phyloP scores from a whole-genome alignment of 2,113 vertebrate genomes.

The Gymnocephalus cernua region DNA sequence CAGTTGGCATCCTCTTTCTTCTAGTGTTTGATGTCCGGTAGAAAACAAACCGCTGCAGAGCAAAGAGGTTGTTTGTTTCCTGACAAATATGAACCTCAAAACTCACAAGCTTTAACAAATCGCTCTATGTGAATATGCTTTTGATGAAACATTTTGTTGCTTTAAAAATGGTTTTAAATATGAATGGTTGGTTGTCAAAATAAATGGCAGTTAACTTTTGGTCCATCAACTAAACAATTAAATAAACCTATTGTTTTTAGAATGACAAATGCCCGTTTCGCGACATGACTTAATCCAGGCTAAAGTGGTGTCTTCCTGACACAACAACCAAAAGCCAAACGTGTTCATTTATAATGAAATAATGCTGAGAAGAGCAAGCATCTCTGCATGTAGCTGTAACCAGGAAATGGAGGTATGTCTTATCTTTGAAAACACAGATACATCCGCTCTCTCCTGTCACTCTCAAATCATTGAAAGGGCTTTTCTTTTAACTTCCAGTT shows the following conservation, averaged over 20 bases:
- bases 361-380: neutral
- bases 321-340: neutral
- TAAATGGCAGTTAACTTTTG: neutral
- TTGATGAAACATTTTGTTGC: neutral
- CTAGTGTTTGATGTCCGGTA: neutral
- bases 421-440: too few species aligned
- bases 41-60: constrained; percentile 18
- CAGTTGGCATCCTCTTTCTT: constrained; percentile 10
- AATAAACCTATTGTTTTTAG: too few species aligned
- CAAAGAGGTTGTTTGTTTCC: constrained; percentile 25
- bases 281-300: neutral
- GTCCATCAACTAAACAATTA: neutral
- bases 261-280: neutral
- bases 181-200: neutral
- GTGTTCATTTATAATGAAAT: neutral
- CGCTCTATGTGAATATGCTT: neutral
- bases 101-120: neutral
- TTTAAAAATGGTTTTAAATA: too few species aligned
- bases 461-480: too few species aligned
- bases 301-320: neutral
- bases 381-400: neutral
- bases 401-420: neutral
- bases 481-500: neutral
- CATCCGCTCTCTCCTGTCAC: too few species aligned
- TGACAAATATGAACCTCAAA: neutral